Percentiles rank a stretch among this genome's conserved stretches.
phyloP scores from a whole-genome alignment of 2,797 vertebrate species.

The Echiichthys vipera region DNA sequence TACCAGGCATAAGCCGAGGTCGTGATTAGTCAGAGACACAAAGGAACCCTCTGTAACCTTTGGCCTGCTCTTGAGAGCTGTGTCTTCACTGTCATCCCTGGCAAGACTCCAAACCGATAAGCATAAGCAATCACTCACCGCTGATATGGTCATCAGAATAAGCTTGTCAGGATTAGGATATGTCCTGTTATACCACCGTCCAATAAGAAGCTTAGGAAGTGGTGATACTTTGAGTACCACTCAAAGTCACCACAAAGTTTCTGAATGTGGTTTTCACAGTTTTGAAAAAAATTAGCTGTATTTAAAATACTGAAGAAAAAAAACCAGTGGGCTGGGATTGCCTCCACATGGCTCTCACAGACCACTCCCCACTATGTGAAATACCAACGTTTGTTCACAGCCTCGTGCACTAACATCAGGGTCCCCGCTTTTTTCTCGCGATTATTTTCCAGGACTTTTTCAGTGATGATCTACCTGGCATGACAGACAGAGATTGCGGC shows the following conservation, averaged over 20 bases:
- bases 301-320: too few relatives aligned
- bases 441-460: too few relatives aligned
- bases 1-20: background rate
- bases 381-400: too few relatives aligned
- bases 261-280: slow-evolving; percentile 35
- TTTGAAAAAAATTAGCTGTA: too few relatives aligned
- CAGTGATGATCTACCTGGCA: too few relatives aligned
- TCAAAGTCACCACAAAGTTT: slow-evolving; percentile 47
- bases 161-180: slow-evolving; percentile 66
- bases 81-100: slow-evolving; percentile 38
- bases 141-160: slow-evolving; percentile 63
- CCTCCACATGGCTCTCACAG: too few relatives aligned
- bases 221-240: slow-evolving; percentile 40
- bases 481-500: too few relatives aligned
- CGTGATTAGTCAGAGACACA: slow-evolving; percentile 31
- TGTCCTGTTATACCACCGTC: slow-evolving; percentile 57
- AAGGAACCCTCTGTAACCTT: slow-evolving; percentile 40
- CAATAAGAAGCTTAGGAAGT: slow-evolving; percentile 71
- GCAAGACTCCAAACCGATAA: slow-evolving; percentile 58
- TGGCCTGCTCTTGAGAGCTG: slow-evolving; percentile 36
- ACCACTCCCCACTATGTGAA: too few relatives aligned
- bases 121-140: slow-evolving; percentile 52
- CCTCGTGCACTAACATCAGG: too few relatives aligned
- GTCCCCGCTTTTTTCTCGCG: too few relatives aligned
- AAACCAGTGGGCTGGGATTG: too few relatives aligned